Evolutionary conservation across 2,888 invertebrate genomes (phyloP), one percentile per base, ranked within the genome.

Genomic region (Metellina segmentata): DNA sequence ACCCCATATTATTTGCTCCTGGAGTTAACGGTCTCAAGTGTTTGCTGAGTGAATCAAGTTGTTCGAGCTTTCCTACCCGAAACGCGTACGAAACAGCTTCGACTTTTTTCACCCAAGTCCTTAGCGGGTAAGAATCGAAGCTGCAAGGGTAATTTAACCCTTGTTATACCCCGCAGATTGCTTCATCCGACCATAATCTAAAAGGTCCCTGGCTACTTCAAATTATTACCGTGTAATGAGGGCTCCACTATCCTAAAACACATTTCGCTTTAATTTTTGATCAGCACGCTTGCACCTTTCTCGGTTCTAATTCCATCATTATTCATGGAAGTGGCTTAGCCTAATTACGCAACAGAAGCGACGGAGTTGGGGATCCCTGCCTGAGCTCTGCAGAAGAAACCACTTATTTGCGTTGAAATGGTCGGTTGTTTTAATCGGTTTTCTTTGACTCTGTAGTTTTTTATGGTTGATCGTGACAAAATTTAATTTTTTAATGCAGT

Each of bases 201-300:
- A 87, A 87, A 81, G 81, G 71, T 83, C 83, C 89, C 71, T 49
- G 61, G 83, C 72, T 78, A 83, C 89, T 79, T 72, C 75, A 77
- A 78, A 78, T 83, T 83, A 83, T 83, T 78, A 89, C 71, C 13
- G 71, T 4, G 34, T 72, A 78, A 85, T 83, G 89, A 77, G 20
- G 77, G 19, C 9, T 13, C 72, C 53, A 48, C 19, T 19, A 11
- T 34, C 77, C 75, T 48, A 83, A 78, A 78, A 48, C 61, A n/a
- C 53, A 78, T 78, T 78, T 34, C 61, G 52, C 89, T 77, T 89
- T 79, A 85, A 89, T 89, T 85, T 89, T 89, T 89, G 83, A 89
- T 89, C 89, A 83, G 34, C 61, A 11, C 20, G 81, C 75, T 7
- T 7, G 13, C 7, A n/a, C 53, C 34, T n/a, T 49, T 53, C 11